Conservation (phyloP, 2,797 vertebrate genomes). For the Potorous gilbertii region DNA sequence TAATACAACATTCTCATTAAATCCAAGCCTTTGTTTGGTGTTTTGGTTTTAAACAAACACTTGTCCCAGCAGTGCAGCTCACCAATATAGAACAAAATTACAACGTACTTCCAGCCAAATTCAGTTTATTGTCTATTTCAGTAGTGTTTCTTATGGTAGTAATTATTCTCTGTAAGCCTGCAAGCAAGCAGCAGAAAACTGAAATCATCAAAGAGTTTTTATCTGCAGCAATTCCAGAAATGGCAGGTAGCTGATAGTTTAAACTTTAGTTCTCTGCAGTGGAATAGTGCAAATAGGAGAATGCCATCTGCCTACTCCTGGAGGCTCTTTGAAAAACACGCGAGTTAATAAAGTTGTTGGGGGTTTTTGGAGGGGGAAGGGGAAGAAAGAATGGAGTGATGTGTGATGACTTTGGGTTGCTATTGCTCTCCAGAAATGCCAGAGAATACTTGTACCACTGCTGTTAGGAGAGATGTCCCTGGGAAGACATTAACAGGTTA, state of each 20-base stretch:
- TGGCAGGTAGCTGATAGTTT: slow-evolving; percentile 88
- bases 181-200: slow-evolving; percentile 86
- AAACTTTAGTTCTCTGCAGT: slow-evolving; percentile 85
- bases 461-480: neutral
- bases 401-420: slow-evolving; percentile 64
- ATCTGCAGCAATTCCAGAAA: slow-evolving; percentile 87
- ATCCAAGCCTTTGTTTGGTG: slow-evolving; percentile 76
- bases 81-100: slow-evolving; percentile 87
- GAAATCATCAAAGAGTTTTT: slow-evolving; percentile 88
- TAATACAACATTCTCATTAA: slow-evolving; percentile 81
- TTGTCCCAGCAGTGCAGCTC: slow-evolving; percentile 82
- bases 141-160: slow-evolving; percentile 86
- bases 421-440: neutral
- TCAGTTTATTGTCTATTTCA: slow-evolving; percentile 88
- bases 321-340: slow-evolving; percentile 80
- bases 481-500: slow-evolving; percentile 19
- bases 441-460: neutral
- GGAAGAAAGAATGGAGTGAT: slow-evolving; percentile 49
- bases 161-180: slow-evolving; percentile 88
- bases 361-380: neutral
- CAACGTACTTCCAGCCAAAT: slow-evolving; percentile 86
- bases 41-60: slow-evolving; percentile 86
- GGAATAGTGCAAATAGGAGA: slow-evolving; percentile 83
- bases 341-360: slow-evolving; percentile 75
- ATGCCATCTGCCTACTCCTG: slow-evolving; percentile 85